Conservation (phyloP, 2,888 invertebrate genomes). For the Arctia plantaginis region DNA sequence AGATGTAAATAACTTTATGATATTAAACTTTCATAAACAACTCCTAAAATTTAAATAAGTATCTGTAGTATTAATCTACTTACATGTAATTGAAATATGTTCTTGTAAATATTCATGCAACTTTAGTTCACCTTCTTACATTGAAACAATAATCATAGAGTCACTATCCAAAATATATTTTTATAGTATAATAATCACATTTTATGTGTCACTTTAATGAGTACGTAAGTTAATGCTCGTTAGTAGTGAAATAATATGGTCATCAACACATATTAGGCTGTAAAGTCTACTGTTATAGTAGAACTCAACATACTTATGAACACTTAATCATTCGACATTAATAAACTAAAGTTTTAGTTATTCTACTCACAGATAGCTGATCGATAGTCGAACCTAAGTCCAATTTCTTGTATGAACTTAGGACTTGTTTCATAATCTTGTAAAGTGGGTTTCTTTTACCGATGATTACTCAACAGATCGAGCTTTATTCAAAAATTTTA, state of each 20-base stretch:
- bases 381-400: too few relatives aligned
- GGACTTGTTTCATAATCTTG: not conserved
- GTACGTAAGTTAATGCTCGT: not conserved
- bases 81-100: not conserved
- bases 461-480: not conserved
- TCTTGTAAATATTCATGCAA: conserved; percentile 1
- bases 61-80: not conserved
- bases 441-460: not conserved
- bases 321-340: too few relatives aligned
- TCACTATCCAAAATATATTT: too few relatives aligned
- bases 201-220: not conserved
- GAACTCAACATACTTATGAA: too few relatives aligned
- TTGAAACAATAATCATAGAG: not conserved
- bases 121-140: not conserved
- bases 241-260: not conserved
- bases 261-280: not conserved
- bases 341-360: not conserved
- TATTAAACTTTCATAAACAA: conserved; percentile 14
- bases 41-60: conserved; percentile 31
- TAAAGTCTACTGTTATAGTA: not conserved
- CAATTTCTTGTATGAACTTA: not conserved
- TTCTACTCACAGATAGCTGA: not conserved
- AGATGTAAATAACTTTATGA: conserved; percentile 25
- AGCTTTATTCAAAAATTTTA: too few relatives aligned
- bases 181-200: not conserved